Percentiles rank a stretch among this genome's conserved stretches.
Evolutionary conservation across 1,140 invertebrate species (phyloP).

Genomic region (Papilio aristodemus): DNA sequence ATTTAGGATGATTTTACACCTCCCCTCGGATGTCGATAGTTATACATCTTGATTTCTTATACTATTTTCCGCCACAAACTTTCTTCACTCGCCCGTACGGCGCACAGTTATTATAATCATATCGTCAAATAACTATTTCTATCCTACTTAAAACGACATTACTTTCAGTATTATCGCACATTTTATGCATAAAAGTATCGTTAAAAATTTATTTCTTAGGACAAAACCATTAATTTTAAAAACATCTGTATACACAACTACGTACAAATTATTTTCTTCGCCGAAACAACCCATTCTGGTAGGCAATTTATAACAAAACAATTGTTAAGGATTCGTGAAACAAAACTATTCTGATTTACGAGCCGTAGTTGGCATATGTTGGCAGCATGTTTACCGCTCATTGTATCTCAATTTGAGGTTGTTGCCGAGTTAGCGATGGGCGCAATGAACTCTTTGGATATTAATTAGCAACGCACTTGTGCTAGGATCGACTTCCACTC

Average conservation of each 20-base stretch:
- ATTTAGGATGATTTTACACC: too few species aligned
- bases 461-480: constrained; percentile 22
- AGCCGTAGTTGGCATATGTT: constrained; percentile 15
- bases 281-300: not conserved
- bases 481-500: not conserved
- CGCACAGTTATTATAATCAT: too few species aligned
- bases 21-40: too few species aligned
- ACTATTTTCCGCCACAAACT: too few species aligned
- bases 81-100: too few species aligned
- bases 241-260: constrained; percentile 16
- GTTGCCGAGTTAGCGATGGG: constrained; percentile 15
- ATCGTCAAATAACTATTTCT: too few species aligned
- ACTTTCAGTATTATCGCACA: too few species aligned
- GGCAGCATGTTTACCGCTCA: constrained; percentile 30
- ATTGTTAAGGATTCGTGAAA: constrained; percentile 20
- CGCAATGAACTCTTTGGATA: constrained; percentile 16
- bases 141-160: too few species aligned
- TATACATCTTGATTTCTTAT: too few species aligned
- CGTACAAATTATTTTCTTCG: not conserved
- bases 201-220: too few species aligned
- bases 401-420: constrained; percentile 33
- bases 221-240: not conserved
- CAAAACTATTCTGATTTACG: constrained; percentile 30
- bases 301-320: constrained; percentile 8
- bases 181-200: too few species aligned